Percentiles rank a stretch among this genome's conserved stretches.
Conservation (phyloP, 2,113 vertebrate genomes). For the Glaucomys volans region DNA sequence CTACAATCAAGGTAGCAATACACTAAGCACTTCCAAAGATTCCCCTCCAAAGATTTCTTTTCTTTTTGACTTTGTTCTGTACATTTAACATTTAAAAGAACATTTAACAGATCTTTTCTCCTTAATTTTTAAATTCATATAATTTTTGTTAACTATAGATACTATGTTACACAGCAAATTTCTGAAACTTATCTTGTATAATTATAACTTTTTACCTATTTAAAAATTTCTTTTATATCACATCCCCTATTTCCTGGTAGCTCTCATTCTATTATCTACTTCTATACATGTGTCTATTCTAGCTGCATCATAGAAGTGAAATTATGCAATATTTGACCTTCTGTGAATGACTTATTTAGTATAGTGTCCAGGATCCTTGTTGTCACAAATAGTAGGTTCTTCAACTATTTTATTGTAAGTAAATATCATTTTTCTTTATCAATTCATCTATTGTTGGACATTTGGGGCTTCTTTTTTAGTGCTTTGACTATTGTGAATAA, state of each 20-base stretch:
- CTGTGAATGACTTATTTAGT: not conserved
- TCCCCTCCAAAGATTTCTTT: not conserved
- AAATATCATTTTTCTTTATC: not conserved
- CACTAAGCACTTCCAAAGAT: not conserved
- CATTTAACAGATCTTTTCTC: not conserved
- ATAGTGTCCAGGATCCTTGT: not conserved
- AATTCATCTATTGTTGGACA: not conserved
- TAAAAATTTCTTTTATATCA: rapidly evolving
- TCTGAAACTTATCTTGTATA: not conserved
- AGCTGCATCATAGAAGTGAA: not conserved
- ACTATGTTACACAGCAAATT: not conserved
- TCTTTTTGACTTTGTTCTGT: not conserved
- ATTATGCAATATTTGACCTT: not conserved
- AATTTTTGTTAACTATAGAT: not conserved
- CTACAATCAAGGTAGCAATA: not conserved
- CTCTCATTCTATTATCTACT: not conserved
- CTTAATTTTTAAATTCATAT: not conserved
- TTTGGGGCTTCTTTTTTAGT: not conserved
- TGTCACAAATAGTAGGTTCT: not conserved
- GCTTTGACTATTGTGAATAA: not conserved
- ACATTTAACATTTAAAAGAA: too few species aligned
- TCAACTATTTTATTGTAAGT: not conserved
- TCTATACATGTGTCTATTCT: not conserved
- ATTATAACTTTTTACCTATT: not conserved
- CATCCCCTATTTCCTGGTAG: not conserved